Evolutionary conservation across 2,113 vertebrate genomes (phyloP).

Genomic region (Delphinus delphis): DNA sequence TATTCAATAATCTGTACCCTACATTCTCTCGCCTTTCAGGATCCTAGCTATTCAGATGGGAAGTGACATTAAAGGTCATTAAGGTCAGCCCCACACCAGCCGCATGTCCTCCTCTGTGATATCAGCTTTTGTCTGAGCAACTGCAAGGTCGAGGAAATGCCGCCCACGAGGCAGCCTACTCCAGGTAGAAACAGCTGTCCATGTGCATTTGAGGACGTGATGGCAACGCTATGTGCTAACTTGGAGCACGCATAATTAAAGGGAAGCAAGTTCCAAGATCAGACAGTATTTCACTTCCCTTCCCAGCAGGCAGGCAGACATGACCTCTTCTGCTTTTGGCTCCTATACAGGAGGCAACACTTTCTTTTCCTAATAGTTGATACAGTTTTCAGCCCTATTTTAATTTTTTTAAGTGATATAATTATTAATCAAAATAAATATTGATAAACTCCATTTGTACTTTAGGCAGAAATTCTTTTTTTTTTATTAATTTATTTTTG

Average conservation of each 20-base stretch:
- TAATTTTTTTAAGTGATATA: not conserved
- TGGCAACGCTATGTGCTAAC: not conserved
- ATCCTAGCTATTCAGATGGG: not conserved
- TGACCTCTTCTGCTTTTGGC: not conserved
- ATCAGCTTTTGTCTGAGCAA: not conserved
- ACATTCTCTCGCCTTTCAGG: not conserved
- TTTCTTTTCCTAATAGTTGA: constrained; percentile 2
- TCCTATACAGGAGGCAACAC: not conserved
- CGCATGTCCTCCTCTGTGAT: not conserved
- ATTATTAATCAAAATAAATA: constrained; percentile 53
- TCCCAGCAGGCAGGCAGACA: not conserved
- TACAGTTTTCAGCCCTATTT: constrained; percentile 20
- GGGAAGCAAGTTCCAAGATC: not conserved
- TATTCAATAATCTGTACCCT: not conserved
- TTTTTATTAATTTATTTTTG: too few species aligned
- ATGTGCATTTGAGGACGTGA: accelerated
- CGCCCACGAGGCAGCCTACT: not conserved
- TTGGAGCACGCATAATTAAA: not conserved
- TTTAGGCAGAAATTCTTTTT: not conserved
- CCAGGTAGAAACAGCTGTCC: not conserved
- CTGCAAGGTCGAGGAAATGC: not conserved
- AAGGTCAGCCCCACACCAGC: not conserved
- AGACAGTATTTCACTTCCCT: not conserved
- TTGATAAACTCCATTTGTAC: not conserved
- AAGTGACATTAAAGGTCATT: not conserved